A percentile compares a stretch with the other conserved stretches of the same genome.
These are phyloP conservation scores for Bolinopsis microptera DNA, from an alignment of 37 sponge, comb jelly and placozoan species.

Conservation along the genomic window DNA sequence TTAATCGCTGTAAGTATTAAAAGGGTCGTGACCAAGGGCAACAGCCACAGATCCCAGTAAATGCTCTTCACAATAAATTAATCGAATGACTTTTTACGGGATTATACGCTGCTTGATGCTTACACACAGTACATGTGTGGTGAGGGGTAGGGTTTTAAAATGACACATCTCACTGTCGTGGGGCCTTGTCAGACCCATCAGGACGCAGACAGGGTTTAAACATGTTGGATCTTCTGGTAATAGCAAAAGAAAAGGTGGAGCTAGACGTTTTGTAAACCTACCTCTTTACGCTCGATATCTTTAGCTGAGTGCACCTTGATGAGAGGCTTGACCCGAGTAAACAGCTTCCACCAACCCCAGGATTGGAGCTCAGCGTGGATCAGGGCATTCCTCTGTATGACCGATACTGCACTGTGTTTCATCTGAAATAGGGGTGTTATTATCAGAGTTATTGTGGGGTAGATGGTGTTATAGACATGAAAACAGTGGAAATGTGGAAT, in stretches of 20 bases:
- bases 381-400: slow-evolving; percentile 85
- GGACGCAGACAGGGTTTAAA: too few species aligned
- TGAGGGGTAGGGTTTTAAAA: too few species aligned
- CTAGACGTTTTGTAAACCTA: too few species aligned
- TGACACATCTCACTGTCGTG: too few species aligned
- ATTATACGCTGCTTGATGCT: not conserved
- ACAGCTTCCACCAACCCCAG: slow-evolving; percentile 95
- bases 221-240: too few species aligned
- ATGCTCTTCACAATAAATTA: not conserved
- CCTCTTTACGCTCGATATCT: slow-evolving; percentile 62
- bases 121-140: not conserved
- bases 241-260: too few species aligned
- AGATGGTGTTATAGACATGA: not conserved
- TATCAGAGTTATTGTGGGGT: too few species aligned
- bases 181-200: too few species aligned
- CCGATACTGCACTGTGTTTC: slow-evolving; percentile 79
- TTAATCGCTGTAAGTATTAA: not conserved
- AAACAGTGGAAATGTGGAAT: not conserved
- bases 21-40: not conserved
- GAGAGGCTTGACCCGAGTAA: slow-evolving; percentile 74
- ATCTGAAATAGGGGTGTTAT: slow-evolving; percentile 56
- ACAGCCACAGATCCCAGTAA: too few species aligned
- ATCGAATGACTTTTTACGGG: not conserved
- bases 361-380: slow-evolving; percentile 73
- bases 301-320: slow-evolving; percentile 35